Evolutionary conservation across 2,888 invertebrate genomes (phyloP).

Genomic region (Trissonchulus latispiculum): DNA sequence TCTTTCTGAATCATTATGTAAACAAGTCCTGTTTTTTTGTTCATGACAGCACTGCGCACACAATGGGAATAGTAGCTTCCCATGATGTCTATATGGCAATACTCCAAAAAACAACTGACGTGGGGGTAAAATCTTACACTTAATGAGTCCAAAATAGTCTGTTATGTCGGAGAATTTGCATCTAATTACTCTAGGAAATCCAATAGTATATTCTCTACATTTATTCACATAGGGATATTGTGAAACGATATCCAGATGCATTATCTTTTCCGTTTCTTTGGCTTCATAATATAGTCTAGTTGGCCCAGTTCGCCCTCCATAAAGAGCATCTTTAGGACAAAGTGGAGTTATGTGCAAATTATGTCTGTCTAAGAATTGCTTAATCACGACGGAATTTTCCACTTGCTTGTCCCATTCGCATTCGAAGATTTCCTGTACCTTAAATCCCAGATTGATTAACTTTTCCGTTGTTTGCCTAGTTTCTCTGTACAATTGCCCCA

Average conservation of each 20-base stretch:
- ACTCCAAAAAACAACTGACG: neutral
- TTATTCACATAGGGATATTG: slow-evolving; percentile 7
- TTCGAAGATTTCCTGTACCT: neutral
- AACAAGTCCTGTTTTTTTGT: no score
- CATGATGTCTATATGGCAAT: no score
- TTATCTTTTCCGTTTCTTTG: slow-evolving; percentile 2
- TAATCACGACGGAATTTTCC: neutral
- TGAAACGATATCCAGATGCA: neutral
- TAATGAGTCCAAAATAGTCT: slow-evolving; percentile 13
- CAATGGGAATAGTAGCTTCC: no score
- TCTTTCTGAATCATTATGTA: no score
- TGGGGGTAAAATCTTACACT: slow-evolving; percentile 8
- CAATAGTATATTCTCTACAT: neutral
- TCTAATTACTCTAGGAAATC: slow-evolving; percentile 9
- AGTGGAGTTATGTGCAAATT: neutral
- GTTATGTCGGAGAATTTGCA: neutral
- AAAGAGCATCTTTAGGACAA: neutral
- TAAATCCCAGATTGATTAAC: neutral
- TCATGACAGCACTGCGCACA: no score
- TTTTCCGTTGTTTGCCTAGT: neutral
- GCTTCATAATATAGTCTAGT: neutral
- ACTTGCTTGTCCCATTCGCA: slow-evolving; percentile 5
- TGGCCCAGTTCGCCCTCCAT: slow-evolving; percentile 1
- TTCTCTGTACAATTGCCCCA: neutral
- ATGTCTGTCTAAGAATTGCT: neutral